Evolutionary conservation across 2,888 invertebrate species (phyloP), one percentile per base, ranked within the genome.

Genomic region (Thereva unica): DNA sequence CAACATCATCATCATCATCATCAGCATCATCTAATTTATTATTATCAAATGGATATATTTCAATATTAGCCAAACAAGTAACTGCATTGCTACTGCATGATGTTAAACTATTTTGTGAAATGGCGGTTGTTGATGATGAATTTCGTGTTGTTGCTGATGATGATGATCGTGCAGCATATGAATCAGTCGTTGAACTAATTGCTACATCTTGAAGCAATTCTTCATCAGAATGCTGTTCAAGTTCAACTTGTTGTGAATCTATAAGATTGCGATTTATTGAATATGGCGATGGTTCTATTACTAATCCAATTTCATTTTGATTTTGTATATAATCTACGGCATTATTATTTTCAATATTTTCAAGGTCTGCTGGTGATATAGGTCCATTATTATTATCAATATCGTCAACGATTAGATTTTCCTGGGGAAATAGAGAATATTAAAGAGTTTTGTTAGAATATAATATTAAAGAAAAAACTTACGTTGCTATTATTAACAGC

Each of bases 321-420:
- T 71, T 72, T 66, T 66, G 67, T 56, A 84, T 84, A 76, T 84
- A 84, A 9, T 81, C 83, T 0, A 82, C 78, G 0, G 84, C 84
- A 71, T 84, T 84, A 76, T 84, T 84, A 76, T 84, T 84, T 69
- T 83, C 84, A 72, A 84, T 84, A 77, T 84, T 84, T 78, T 84
- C 84, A 82, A 84, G 82, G 76, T 84, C 84, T 34, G 83, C 82
- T 64, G 83, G 76, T 12, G 84, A 84, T 71, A 84, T 84, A 40
- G 84, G 84, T 0, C 84, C 84, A 74, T 84, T 84, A 79, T 84
- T 84, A 78, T 84, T 84, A 77, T 84, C 84, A 44, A 66, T 64
- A 57, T 69, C 69, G 42, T 71, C 70, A 37, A 63, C 67, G 9
- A 70, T 67, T 57, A 71, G 40, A 64, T 68, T 65, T 66, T 71